Evolutionary conservation across 2,113 vertebrate species (phyloP).

Genomic region (Gadus chalcogrammus): DNA sequence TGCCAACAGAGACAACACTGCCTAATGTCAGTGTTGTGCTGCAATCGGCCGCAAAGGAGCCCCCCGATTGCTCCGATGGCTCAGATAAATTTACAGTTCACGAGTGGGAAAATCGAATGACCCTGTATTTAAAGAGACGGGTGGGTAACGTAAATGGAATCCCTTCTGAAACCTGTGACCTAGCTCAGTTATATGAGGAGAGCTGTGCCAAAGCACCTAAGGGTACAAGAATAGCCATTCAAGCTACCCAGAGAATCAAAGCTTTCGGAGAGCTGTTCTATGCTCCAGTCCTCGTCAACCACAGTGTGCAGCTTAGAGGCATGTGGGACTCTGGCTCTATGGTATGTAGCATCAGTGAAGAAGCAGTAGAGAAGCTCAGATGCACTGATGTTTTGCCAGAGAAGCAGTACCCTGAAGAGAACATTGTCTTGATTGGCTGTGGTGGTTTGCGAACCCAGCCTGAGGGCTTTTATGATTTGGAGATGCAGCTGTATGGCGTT

Average conservation of each 20-base stretch:
- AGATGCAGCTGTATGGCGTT: slow-evolving; percentile 2
- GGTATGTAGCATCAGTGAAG: slow-evolving; percentile 3
- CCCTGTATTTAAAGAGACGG: too few relatives aligned
- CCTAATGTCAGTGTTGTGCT: slow-evolving; percentile 13
- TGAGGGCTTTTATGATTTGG: slow-evolving; percentile 16
- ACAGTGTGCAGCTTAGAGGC: slow-evolving; percentile 1
- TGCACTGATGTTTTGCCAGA: slow-evolving; percentile 6
- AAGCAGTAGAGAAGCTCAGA: neutral
- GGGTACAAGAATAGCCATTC: neutral
- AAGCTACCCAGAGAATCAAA: neutral
- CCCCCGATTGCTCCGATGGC: neutral
- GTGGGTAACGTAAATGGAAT: too few relatives aligned
- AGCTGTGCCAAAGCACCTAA: neutral
- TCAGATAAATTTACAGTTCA: neutral
- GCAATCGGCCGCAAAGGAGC: neutral
- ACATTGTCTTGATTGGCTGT: slow-evolving; percentile 14
- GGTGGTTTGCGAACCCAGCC: neutral
- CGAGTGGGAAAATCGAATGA: too few relatives aligned
- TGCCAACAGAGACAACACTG: neutral
- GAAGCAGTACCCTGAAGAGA: neutral
- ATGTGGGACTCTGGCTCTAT: slow-evolving; percentile 1
- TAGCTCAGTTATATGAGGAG: neutral
- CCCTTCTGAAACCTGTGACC: too few relatives aligned
- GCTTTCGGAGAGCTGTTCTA: slow-evolving; percentile 24
- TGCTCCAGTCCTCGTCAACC: slow-evolving; percentile 11